Base-by-base conservation (phyloP, 2,888 invertebrate species). In the Choristoneura rosaceana region DNA sequence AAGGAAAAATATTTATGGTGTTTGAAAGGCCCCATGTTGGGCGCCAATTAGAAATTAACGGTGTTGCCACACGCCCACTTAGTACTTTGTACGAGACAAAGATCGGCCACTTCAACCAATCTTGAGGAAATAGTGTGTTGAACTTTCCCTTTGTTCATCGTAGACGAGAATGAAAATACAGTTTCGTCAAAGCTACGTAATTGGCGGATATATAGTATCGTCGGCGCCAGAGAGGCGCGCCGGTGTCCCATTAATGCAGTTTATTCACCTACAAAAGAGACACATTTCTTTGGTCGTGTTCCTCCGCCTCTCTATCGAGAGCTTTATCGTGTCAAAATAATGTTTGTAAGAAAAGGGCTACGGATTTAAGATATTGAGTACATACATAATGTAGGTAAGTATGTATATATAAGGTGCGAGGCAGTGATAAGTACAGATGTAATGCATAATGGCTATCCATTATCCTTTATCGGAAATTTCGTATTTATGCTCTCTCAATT, bases 201-300 rank as follows among this genome's bases (percentile, higher is more conserved):
- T 67, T 67, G 67, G 66, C 52, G 61, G 58, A 62, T 47, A 66
- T 47, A 47, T 17, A 52, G 17, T 38, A 52, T 41, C 50, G 74
- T 52, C 70, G 86, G 85, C 88, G 88, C 86, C 88, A 70, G 76
- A 52, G 70, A 74, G 89, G 81, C 88, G 85, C 86, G 83, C 75
- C 84, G 79, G 74, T 80, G 79, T 74, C 79, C 82, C 81, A 84
- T 87, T 85, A 87, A 82, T 87, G 85, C 84, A 90, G 87, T 88
- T 88, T 86, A 83, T 88, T 87, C 86, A 89, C 87, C 87, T 85
- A 84, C 80, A 79, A 76, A 79, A 74, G 76, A 79, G 78, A 78
- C 80, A 76, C 74, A 50, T 34, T 45, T 64, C 47, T 64, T 59
- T 47, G 34, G 3, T 17, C 14, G 12, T 38, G 15, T 17, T 33